These are phyloP conservation scores for Cheilosia variabilis DNA, from an alignment of 2,888 invertebrate species.

Conservation along the genomic window DNA sequence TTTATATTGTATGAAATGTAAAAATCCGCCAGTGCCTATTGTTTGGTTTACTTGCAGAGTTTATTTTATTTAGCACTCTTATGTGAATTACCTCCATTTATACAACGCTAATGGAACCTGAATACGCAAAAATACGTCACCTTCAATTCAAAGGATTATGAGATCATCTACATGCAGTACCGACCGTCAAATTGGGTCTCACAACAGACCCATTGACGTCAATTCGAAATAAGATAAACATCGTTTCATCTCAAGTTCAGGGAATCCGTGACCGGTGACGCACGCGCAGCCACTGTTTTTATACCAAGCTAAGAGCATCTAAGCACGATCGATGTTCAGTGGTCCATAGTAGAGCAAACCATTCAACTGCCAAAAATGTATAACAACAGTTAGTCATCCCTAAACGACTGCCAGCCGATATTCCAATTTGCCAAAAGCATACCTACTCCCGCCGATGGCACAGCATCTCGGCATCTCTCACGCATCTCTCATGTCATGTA, in stretches of 20 bases:
- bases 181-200: constrained; percentile 1
- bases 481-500: background rate
- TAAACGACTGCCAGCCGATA: background rate
- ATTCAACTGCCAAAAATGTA: constrained; percentile 16
- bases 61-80: background rate
- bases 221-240: constrained; percentile 17
- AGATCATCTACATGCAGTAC: constrained; percentile 8
- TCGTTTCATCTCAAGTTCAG: constrained; percentile 28
- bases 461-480: constrained; percentile 30
- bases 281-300: background rate
- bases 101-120: background rate
- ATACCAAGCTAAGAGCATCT: background rate
- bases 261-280: constrained; percentile 56
- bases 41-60: background rate
- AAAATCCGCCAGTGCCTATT: too few species aligned
- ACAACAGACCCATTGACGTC: constrained; percentile 43
- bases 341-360: constrained; percentile 23
- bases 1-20: too few species aligned
- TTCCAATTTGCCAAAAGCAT: background rate
- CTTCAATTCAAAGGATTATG: constrained; percentile 9
- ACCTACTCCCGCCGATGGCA: background rate
- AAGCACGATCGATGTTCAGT: constrained; percentile 15
- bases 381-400: constrained; percentile 40
- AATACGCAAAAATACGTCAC: constrained; percentile 8
- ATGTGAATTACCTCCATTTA: background rate